Base-by-base conservation (phyloP, 2,113 vertebrate genomes). In the Benitochromis conjunctus region DNA sequence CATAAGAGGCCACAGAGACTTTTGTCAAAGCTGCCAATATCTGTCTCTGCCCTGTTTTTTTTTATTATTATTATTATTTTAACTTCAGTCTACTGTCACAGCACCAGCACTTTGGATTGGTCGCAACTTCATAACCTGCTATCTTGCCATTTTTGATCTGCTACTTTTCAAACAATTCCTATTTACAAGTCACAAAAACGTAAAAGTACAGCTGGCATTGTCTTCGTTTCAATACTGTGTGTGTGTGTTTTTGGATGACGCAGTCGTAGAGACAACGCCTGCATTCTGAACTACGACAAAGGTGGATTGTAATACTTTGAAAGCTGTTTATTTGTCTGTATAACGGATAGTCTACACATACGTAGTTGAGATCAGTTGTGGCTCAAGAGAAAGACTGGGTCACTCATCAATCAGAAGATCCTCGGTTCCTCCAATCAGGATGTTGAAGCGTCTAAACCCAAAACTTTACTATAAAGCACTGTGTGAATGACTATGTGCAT, bases 1-100 rank as follows among this genome's bases (percentile, higher is more conserved):
- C 14, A 48, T 48, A 74, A 48, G 9, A 74, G 24, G 9, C 69
- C 29, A 0, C 5, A 2, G 43, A 19, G 43, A 31, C 43, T 74
- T 48, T 74, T 74, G 69, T 74, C 69, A 74, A 29, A 29, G 69
- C 24, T 74, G 26, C 43, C 24, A 74, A 26, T 29, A 18, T 74
- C 41, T 10, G 41, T 46, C 41, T 71, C 41, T 71, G 21, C 18
- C 66, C 41, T 48, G 7, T 18, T 46, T 66, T 53, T 3, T 53
- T 12, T 43, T 11, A 4, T 13, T 41, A 48, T 8, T 43, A 4
- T 13, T 38, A 38, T 21, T 38, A 1, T 71, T 16, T 48, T 16
- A 48, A 48, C 46, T 14, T 48, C 46, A 6, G 14, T 0, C 0
- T 48, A 7, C 24, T 19, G 16, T 74, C 43, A 74, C 43, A 31